Percentiles rank a stretch among this genome's conserved stretches.
These are phyloP conservation scores for Dermolepida albohirtum DNA, from an alignment of 2,888 invertebrate genomes.

Conservation along the genomic window DNA sequence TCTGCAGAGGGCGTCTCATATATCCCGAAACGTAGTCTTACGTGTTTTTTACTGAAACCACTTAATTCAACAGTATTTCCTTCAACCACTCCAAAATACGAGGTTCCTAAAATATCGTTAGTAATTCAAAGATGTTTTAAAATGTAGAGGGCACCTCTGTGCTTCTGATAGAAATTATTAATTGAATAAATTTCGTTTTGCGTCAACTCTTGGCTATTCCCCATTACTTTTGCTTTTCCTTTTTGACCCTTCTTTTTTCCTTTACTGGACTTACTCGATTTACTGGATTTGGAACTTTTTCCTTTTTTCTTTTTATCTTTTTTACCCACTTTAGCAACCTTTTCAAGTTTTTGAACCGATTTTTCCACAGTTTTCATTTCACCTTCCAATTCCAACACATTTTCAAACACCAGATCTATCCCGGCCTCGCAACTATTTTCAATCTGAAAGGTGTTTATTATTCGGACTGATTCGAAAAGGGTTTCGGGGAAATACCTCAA, in stretches of 20 bases:
- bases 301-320: slow-evolving; percentile 32
- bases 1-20: slow-evolving; percentile 13
- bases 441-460: slow-evolving; percentile 43
- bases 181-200: slow-evolving; percentile 51
- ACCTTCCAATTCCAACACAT: slow-evolving; percentile 52
- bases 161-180: slow-evolving; percentile 45
- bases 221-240: slow-evolving; percentile 43
- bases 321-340: neutral
- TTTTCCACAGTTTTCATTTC: slow-evolving; percentile 41
- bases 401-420: slow-evolving; percentile 47
- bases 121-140: neutral
- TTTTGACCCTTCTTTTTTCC: slow-evolving; percentile 34
- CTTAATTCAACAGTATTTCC: slow-evolving; percentile 24
- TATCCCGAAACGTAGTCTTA: slow-evolving; percentile 46
- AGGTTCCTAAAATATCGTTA: slow-evolving; percentile 41
- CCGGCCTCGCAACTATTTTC: slow-evolving; percentile 46
- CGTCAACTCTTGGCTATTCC: slow-evolving; percentile 48
- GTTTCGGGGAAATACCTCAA: slow-evolving; percentile 47
- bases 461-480: neutral
- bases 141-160: slow-evolving; percentile 40
- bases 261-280: slow-evolving; percentile 22
- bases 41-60: slow-evolving; percentile 37
- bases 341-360: slow-evolving; percentile 24
- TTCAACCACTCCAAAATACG: slow-evolving; percentile 46
- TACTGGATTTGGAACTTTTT: slow-evolving; percentile 10